Evolutionary conservation across 1,140 invertebrate genomes (phyloP).

Genomic region (Hypsibius dujardini): DNA sequence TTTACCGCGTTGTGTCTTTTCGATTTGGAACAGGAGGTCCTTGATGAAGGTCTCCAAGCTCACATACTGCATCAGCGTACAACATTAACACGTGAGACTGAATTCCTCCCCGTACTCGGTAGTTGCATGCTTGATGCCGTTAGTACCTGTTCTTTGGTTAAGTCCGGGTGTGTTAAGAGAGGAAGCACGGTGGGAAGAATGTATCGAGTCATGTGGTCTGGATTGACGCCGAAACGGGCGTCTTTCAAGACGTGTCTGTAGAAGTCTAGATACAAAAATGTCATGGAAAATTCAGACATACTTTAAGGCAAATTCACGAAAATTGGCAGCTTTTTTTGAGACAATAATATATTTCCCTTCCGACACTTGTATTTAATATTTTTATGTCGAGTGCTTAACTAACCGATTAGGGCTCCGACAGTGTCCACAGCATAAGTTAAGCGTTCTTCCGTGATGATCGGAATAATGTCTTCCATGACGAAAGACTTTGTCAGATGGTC

Average conservation of each 20-base stretch:
- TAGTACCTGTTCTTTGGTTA: not conserved
- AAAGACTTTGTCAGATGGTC: slow-evolving; percentile 64
- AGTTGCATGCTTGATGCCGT: no score
- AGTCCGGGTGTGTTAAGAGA: not conserved
- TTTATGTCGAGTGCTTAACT: no score
- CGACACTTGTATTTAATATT: no score
- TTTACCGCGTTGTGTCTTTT: not conserved
- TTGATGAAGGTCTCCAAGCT: not conserved
- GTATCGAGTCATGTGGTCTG: not conserved
- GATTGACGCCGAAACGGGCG: not conserved
- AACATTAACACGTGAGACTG: no score
- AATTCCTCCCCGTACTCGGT: no score
- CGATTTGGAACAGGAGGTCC: not conserved
- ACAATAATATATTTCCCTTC: no score
- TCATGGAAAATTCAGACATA: no score
- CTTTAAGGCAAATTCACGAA: no score
- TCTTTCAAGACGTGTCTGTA: slow-evolving; percentile 12
- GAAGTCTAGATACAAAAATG: not conserved
- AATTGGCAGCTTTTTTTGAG: no score
- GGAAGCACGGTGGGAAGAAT: not conserved
- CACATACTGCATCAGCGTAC: not conserved
- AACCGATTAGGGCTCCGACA: not conserved
- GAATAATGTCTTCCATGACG: slow-evolving; percentile 77
- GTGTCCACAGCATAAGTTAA: not conserved
- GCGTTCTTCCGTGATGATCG: slow-evolving; percentile 55